Evolutionary conservation across 2,888 invertebrate species (phyloP).

Genomic region (Papilio gigon): DNA sequence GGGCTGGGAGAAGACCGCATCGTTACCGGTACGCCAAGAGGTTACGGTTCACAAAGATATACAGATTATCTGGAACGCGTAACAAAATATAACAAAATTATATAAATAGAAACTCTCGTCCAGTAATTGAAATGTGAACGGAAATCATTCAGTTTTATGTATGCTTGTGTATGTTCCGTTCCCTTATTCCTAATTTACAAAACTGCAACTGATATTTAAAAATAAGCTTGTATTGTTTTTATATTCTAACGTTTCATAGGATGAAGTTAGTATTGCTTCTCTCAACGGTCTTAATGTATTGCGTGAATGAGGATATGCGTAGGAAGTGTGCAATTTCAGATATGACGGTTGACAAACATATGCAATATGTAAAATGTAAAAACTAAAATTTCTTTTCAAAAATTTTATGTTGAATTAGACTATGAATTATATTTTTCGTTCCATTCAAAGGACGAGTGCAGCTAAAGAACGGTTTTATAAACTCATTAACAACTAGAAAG

Average conservation of each 20-base stretch:
- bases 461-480: not conserved
- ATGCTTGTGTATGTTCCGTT: too few species aligned
- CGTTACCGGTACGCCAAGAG: conserved; percentile 61
- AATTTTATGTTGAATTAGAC: not conserved
- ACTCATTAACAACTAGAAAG: conserved; percentile 15
- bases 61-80: conserved; percentile 44
- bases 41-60: conserved; percentile 49
- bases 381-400: not conserved
- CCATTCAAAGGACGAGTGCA: not conserved
- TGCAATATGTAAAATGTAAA: too few species aligned
- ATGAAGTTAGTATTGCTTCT: too few species aligned
- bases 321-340: too few species aligned
- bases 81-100: conserved; percentile 28
- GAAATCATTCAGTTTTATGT: not conserved
- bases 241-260: too few species aligned
- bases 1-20: conserved; percentile 63
- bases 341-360: not conserved
- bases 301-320: too few species aligned
- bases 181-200: too few species aligned
- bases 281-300: too few species aligned
- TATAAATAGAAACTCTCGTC: too few species aligned
- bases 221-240: too few species aligned
- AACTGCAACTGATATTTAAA: too few species aligned
- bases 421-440: not conserved
- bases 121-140: not conserved